Conservation (phyloP, 2,888 invertebrate genomes). For the Congeria kusceri region DNA sequence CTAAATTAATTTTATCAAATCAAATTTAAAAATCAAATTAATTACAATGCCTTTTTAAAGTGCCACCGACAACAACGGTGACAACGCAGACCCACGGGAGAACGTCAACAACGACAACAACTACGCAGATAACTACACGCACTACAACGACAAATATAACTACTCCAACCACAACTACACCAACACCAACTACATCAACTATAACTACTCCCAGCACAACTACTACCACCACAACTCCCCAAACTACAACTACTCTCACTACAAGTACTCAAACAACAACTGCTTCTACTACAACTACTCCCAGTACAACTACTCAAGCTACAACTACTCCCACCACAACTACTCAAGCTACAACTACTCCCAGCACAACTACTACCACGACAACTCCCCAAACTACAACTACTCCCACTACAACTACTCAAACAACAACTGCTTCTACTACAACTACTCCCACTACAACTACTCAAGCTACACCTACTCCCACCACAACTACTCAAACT, state of each 20-base stretch:
- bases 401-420: background rate
- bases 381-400: background rate
- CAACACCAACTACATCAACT: background rate
- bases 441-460: too few species aligned
- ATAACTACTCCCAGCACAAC: background rate
- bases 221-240: background rate
- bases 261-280: background rate
- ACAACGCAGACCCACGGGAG: too few species aligned
- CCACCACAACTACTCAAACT: too few species aligned
- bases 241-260: background rate
- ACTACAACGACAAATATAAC: background rate
- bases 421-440: too few species aligned
- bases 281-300: background rate
- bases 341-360: background rate
- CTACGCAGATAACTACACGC: background rate
- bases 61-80: too few species aligned
- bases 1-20: too few species aligned
- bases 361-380: background rate
- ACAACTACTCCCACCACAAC: background rate
- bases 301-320: background rate
- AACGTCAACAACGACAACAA: background rate
- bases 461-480: too few species aligned
- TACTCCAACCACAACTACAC: background rate
- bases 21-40: too few species aligned
- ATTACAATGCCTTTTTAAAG: too few species aligned